Conservation (phyloP, 1,140 invertebrate species). For the Diachasmimorpha longicaudata region DNA sequence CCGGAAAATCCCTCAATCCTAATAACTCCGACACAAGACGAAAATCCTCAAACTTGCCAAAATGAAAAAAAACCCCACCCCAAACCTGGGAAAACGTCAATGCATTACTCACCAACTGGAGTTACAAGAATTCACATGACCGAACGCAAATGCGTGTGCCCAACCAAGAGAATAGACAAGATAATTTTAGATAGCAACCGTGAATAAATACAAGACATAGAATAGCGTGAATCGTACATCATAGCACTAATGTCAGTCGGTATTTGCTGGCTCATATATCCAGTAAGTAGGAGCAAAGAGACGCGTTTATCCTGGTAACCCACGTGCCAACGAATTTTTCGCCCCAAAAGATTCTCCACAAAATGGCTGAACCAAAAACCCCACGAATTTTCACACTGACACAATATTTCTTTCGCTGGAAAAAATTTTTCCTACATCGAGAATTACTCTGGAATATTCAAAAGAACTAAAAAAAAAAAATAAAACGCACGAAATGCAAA, state of each 20-base stretch:
- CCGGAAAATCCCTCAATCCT: too few relatives aligned
- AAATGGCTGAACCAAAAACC: not conserved
- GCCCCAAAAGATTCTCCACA: not conserved
- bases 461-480: not conserved
- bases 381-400: not conserved
- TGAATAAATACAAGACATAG: not conserved
- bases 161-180: not conserved
- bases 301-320: slow-evolving; percentile 4
- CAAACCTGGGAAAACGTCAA: not conserved
- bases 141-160: not conserved
- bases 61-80: not conserved
- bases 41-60: not conserved
- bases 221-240: not conserved
- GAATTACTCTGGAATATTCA: not conserved
- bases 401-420: not conserved
- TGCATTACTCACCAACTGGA: not conserved
- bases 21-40: not conserved
- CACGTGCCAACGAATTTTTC: slow-evolving; percentile 1
- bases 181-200: not conserved
- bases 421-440: too few relatives aligned
- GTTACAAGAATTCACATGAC: not conserved
- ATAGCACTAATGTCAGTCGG: not conserved
- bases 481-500: not conserved
- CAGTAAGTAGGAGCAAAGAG: not conserved
- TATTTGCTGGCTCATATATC: not conserved